Evolutionary conservation across 2,797 vertebrate species (phyloP), one percentile per base, ranked within the genome.

Genomic region (Acanthopagrus latus): DNA sequence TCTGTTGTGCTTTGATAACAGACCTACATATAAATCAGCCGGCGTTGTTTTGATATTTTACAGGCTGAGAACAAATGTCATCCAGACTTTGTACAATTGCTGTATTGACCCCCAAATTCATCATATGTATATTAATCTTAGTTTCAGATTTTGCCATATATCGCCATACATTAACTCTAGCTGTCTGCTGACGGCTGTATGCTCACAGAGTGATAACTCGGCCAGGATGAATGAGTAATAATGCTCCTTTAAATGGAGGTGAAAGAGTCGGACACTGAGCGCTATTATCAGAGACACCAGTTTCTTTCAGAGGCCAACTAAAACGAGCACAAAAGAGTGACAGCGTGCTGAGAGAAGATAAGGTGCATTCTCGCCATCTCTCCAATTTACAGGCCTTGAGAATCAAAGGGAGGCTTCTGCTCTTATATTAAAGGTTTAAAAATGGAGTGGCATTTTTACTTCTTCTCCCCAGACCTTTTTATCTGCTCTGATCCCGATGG

Each of bases 351-450:
- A 76, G 80, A 74, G 76, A 82, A 92, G 93, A 94, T 94, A 91
- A 89, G 92, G 71, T 65, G 73, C 83, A 88, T 92, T 92, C 84
- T 90, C 68, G 48, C 78, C 81, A 86, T 86, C 84, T 76, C 76
- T 84, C 59, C 86, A 88, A 88, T 90, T 88, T 89, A 77, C 73
- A 85, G 85, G 63, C 85, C 76, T 73, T 73, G 59, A 84, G 76
- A 90, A 84, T 90, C 83, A 92, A 88, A 91, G 65, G 68, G 8
- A 79, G 65, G 65, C 79, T 59, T 47, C 2, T 51, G 68, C 64
- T 85, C 71, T 87, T 86, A 69, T 85, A 84, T 86, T 89, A 80
- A 87, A 90, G 86, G 84, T 87, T 91, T 91, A 83, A 87, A 86
- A 90, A 88, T 85, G 78, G 82, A 87, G 77, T 77, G 43, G 72